These are phyloP conservation scores for Smittia sp. DNA, from an alignment of 2,888 invertebrate species.

Conservation along the genomic window DNA sequence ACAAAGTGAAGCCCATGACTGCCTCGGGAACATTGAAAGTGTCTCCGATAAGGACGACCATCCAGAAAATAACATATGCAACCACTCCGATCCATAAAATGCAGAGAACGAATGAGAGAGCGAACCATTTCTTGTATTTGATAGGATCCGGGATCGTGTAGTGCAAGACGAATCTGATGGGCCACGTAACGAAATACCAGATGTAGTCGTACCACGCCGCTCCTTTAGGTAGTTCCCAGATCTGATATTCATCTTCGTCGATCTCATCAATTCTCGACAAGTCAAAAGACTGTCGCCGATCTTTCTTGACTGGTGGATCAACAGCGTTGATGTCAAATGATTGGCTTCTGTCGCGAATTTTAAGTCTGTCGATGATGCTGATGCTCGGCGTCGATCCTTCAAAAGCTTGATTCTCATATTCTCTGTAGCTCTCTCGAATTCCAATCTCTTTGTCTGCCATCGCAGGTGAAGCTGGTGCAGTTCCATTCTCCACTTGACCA, in stretches of 20 bases:
- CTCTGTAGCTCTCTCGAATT: no score
- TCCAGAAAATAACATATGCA: constrained; percentile 89
- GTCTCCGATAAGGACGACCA: constrained; percentile 81
- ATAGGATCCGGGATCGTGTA: constrained; percentile 70
- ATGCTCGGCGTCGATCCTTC: neutral
- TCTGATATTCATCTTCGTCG: constrained; percentile 5
- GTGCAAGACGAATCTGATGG: constrained; percentile 64
- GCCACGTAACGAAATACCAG: constrained; percentile 72
- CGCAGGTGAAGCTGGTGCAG: neutral
- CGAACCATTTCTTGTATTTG: constrained; percentile 62
- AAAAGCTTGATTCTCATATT: neutral
- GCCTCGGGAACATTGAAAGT: constrained; percentile 70
- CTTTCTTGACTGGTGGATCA: constrained; percentile 5
- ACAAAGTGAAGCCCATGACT: constrained; percentile 86
- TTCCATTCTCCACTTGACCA: neutral
- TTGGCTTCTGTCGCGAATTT: neutral
- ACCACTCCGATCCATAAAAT: constrained; percentile 80
- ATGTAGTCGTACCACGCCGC: constrained; percentile 45
- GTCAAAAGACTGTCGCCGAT: constrained; percentile 12
- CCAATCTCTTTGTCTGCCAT: neutral
- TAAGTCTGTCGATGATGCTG: neutral
- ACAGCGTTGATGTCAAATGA: neutral
- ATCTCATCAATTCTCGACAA: constrained; percentile 9
- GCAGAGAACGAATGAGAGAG: constrained; percentile 80
- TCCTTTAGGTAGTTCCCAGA: constrained; percentile 10